Evolutionary conservation across 2,888 invertebrate species (phyloP), one percentile per base, ranked within the genome.

Genomic region (Dryocosmus kuriphilus): DNA sequence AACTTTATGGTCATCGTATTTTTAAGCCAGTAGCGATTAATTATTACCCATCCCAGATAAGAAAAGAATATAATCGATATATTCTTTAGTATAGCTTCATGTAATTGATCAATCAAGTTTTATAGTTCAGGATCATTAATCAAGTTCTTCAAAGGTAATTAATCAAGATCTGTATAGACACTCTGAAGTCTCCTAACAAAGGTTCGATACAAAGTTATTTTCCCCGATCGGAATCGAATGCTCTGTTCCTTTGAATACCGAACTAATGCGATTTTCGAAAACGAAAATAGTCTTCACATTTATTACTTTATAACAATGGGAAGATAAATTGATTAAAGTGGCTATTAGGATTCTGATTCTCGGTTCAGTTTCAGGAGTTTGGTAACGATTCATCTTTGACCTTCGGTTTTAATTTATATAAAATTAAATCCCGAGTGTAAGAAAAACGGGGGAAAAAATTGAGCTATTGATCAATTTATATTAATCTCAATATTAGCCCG

Each of bases 81-180:
- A 57, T 57, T 24, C 57, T 57, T 57, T 57, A 24, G 57, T 24
- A n/a, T n/a, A 57, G 24, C 57, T 3, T 24, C 57, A 57, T 57
- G 24, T 57, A 57, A 57, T 57, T 57, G 57, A 57, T 57, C 57
- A 24, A 57, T 57, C 57, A 57, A 24, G 57, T 57, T 57, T 57
- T 57, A 57, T 24, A n/a, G 57, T 57, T 57, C 24, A 24, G 57
- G 57, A 57, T 24, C 57, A 57, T 57, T 57, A 57, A 57, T 57
- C 57, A 57, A 24, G 57, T 57, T 22, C 57, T 24, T 57, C 24
- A n/a, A 57, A 57, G 22, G 57, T 57, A 57, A 57, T 57, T 57
- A 24, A 57, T 57, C 57, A 57, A 24, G 57, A 57, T 57, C 22
- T 57, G 11, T 24, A 57, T 57, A 57, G 24, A 24, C 24, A 24